Evolutionary conservation across 1,140 invertebrate species (phyloP).

Genomic region (Drosophila nasuta): DNA sequence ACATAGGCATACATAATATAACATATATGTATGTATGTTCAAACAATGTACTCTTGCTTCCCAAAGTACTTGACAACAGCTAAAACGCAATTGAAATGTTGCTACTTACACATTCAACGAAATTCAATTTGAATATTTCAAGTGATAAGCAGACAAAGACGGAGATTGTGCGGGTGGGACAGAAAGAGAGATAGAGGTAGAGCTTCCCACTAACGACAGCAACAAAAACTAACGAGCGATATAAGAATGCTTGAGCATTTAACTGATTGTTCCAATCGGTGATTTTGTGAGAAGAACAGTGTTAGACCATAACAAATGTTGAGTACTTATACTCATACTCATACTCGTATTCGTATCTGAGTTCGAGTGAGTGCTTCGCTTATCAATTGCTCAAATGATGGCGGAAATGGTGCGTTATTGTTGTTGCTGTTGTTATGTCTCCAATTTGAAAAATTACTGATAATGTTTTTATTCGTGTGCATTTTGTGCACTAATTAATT

Average conservation of each 20-base stretch:
- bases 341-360: constrained; percentile 3
- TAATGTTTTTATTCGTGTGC: constrained; percentile 49
- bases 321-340: too few species aligned
- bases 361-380: constrained; percentile 40
- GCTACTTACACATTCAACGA: constrained; percentile 70
- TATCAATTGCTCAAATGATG: constrained; percentile 70
- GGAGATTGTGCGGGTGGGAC: background rate
- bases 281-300: constrained; percentile 71
- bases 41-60: background rate
- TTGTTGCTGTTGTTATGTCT: constrained; percentile 33
- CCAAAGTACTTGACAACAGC: constrained; percentile 67
- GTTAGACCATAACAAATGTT: constrained; percentile 56
- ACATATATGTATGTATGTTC: too few species aligned
- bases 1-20: background rate
- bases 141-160: constrained; percentile 54
- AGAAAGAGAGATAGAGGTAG: background rate
- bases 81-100: constrained; percentile 70
- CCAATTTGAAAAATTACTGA: constrained; percentile 36
- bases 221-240: constrained; percentile 32
- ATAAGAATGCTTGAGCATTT: constrained; percentile 55
- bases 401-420: constrained; percentile 80
- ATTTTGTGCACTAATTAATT: constrained; percentile 63
- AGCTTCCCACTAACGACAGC: constrained; percentile 23
- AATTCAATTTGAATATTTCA: constrained; percentile 74
- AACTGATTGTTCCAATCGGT: constrained; percentile 80